Percentiles rank a stretch among this genome's conserved stretches.
These are phyloP conservation scores for Camelus bactrianus DNA, from an alignment of 2,113 vertebrate genomes.

Conservation along the genomic window DNA sequence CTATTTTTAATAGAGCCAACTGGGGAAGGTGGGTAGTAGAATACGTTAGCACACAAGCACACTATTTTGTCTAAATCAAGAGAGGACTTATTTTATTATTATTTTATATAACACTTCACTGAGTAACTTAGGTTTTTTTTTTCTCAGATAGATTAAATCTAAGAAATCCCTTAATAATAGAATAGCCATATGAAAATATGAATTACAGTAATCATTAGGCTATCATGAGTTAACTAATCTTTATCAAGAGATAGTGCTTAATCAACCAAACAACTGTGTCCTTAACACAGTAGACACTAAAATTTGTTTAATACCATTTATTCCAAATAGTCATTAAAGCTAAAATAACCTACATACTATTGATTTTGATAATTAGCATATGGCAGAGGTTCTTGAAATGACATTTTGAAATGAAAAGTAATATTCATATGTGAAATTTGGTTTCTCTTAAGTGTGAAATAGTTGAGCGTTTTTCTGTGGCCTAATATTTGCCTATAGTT, in stretches of 20 bases:
- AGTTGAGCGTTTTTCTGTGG: not conserved
- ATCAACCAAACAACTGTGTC: constrained; percentile 58
- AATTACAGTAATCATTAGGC: constrained; percentile 42
- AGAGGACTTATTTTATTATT: constrained; percentile 69
- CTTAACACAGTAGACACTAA: constrained; percentile 56
- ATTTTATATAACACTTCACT: constrained; percentile 59
- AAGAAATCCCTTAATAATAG: constrained; percentile 65
- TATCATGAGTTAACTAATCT: constrained; percentile 51
- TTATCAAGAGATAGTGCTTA: constrained; percentile 47
- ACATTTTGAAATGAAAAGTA: constrained; percentile 20
- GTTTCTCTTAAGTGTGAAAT: not conserved
- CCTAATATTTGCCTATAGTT: not conserved
- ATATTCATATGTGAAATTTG: constrained; percentile 17
- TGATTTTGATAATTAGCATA: not conserved
- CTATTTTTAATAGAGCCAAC: constrained; percentile 71
- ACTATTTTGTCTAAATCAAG: constrained; percentile 61
- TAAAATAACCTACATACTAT: constrained; percentile 8
- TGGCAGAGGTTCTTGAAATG: not conserved
- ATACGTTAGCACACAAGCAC: constrained; percentile 57
- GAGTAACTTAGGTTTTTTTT: constrained; percentile 54
- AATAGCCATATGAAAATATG: constrained; percentile 70
- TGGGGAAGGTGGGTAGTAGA: constrained; percentile 67
- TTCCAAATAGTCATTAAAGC: constrained; percentile 45
- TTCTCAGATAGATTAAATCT: constrained; percentile 35
- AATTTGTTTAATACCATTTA: constrained; percentile 21